Conservation (phyloP, 1,140 invertebrate genomes). For the Drosophila varians region DNA sequence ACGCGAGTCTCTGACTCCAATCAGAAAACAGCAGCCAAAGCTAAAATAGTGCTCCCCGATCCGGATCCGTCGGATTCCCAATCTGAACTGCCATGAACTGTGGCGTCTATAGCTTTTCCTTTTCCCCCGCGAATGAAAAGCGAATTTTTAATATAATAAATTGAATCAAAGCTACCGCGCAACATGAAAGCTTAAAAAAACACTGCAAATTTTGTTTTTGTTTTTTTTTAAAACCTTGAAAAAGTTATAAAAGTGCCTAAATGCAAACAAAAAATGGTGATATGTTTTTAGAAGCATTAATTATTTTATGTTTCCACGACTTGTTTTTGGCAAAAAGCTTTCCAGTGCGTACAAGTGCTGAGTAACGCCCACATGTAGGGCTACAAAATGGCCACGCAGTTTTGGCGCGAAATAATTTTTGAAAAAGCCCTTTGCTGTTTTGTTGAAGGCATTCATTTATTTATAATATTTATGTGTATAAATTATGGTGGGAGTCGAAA, state of each 20-base stretch:
- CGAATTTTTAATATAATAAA: slow-evolving; percentile 56
- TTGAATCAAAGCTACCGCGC: slow-evolving; percentile 35
- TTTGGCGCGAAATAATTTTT: slow-evolving; percentile 15
- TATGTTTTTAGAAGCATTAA: background rate
- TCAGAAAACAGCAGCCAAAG: slow-evolving; percentile 8
- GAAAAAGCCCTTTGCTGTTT: background rate
- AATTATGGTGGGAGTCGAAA: background rate
- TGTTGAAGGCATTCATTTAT: background rate
- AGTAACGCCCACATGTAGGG: slow-evolving; percentile 28
- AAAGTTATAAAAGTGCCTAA: background rate
- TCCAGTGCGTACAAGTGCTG: background rate
- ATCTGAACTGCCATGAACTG: slow-evolving; percentile 73
- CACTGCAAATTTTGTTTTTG: background rate
- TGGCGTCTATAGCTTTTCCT: slow-evolving; percentile 57
- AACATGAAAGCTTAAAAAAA: slow-evolving; percentile 35
- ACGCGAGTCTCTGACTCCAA: slow-evolving; percentile 29
- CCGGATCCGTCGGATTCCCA: slow-evolving; percentile 48
- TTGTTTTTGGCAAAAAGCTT: slow-evolving; percentile 23
- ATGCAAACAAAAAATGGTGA: too few species aligned
- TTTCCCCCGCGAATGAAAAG: slow-evolving; percentile 44
- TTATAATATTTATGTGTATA: background rate
- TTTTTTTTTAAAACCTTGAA: background rate
- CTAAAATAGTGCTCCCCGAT: slow-evolving; percentile 14
- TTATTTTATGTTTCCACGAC: slow-evolving; percentile 5
- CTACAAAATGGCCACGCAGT: slow-evolving; percentile 23